These are phyloP conservation scores for Tangara arthus DNA, from an alignment of 2,797 vertebrate species.

Conservation along the genomic window DNA sequence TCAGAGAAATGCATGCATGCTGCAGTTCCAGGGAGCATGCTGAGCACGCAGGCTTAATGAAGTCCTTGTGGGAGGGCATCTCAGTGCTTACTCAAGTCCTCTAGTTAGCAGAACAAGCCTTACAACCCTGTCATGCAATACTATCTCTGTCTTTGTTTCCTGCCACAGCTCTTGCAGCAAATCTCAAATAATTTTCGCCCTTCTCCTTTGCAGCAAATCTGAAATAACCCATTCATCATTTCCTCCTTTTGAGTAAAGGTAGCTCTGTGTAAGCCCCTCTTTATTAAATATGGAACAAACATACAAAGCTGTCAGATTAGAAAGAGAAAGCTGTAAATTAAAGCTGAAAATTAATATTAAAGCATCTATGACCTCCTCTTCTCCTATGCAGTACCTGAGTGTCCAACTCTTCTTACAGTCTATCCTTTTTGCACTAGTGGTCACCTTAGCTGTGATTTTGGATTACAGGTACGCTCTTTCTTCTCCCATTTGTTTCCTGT, in stretches of 20 bases:
- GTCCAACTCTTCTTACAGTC: neutral
- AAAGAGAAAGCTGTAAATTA: neutral
- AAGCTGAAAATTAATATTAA: neutral
- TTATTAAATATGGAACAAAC: neutral
- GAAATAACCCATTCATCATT: neutral
- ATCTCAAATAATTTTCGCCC: neutral
- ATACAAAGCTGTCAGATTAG: neutral
- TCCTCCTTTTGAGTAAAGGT: neutral
- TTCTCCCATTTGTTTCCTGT: neutral
- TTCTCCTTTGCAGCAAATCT: neutral
- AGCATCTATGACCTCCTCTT: neutral
- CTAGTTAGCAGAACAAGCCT: neutral
- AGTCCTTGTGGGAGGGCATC: conserved; percentile 20
- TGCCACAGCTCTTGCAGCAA: neutral
- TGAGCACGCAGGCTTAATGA: neutral
- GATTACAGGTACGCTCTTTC: neutral
- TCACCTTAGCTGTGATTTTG: neutral
- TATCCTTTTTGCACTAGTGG: neutral
- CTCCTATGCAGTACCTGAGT: neutral
- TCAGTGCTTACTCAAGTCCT: neutral
- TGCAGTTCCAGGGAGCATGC: conserved; percentile 24
- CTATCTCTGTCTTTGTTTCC: neutral
- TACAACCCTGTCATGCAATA: neutral
- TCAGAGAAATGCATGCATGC: neutral
- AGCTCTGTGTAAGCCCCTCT: neutral